Percentiles rank a stretch among this genome's conserved stretches.
Evolutionary conservation across 2,113 vertebrate genomes (phyloP).

Genomic region (Lasiurus cinereus): DNA sequence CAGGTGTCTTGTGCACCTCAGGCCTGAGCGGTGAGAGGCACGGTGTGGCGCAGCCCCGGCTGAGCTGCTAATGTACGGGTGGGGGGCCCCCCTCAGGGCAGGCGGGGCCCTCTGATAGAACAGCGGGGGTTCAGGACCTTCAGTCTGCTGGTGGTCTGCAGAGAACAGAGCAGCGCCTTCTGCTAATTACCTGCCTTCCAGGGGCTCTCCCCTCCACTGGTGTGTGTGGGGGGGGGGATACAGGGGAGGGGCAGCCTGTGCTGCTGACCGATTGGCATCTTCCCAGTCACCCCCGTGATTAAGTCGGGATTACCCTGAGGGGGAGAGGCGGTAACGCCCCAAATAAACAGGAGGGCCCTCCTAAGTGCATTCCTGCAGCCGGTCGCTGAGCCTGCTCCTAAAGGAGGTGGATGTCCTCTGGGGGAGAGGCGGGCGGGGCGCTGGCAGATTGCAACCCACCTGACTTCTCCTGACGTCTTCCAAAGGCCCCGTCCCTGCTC

Average conservation of each 20-base stretch:
- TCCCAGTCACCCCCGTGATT: conserved; percentile 82
- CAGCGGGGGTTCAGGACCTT: no score
- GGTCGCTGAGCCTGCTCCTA: conserved; percentile 76
- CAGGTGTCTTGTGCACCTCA: no score
- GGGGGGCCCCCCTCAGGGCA: no score
- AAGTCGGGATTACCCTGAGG: conserved; percentile 81
- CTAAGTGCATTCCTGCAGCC: conserved; percentile 83
- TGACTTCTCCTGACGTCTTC: no score
- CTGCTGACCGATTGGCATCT: conserved; percentile 86
- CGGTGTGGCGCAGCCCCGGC: no score
- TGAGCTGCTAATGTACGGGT: no score
- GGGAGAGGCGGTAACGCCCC: conserved; percentile 82
- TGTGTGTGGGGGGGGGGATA: conserved; percentile 80
- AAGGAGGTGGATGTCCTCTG: conserved; percentile 82
- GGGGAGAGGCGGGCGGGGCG: conserved; percentile 42
- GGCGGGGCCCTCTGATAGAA: no score
- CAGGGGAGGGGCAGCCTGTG: conserved; percentile 52
- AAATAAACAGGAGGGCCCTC: conserved; percentile 84
- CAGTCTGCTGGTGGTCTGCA: no score
- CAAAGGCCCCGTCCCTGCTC: no score
- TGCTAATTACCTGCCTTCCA: conserved; percentile 86
- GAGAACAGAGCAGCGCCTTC: conserved; percentile 68
- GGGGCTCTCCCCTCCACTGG: conserved; percentile 68
- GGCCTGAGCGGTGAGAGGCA: no score
- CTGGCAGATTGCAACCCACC: no score